Evolutionary conservation across 2,113 vertebrate species (phyloP), one percentile per base, ranked within the genome.

Genomic region (Anseranas semipalmata): DNA sequence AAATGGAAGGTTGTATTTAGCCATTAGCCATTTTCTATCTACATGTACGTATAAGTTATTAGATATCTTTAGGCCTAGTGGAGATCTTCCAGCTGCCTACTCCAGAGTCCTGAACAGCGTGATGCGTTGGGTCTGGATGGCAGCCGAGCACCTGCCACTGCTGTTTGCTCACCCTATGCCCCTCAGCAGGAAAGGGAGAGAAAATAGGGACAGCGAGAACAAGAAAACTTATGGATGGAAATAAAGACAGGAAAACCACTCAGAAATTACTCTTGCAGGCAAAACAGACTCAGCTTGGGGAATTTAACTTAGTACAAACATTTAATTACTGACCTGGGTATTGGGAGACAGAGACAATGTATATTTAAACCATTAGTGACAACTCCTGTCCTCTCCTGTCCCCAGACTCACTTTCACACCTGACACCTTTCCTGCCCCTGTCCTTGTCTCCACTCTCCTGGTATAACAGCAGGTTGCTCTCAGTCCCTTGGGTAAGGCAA

Each of bases 151-250:
- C 15, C 2, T 22, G 11, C 45, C 9, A 14, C 28, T 21, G 8
- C 28, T 1, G 0, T 9, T 67, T 0, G 0, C 53, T 79, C 12
- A 52, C 13, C 3, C 10, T 46, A 7, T 32, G 20, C 5, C 9
- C 10, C 1, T 68, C n/a, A 25, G 4, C 1, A 8, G 32, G 7
- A 35, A 27, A 6, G 19, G 15, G 52, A 6, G 59, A 67, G 45
- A 67, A 60, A 37, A 30, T 3, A 73, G 19, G 37, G 73, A 59
- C 9, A 58, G 14, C 7, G 68, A 56, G 45, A 78, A 7, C 12
- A 39, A 12, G 18, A 73, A 73, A 73, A 52, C 10, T 39, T 33
- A 20, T 52, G 27, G 7, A 8, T 65, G 85, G 39, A 46, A 46
- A 24, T 13, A 45, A 45, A 39, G 24, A 35, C 1, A 4, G 1